phyloP scores from a whole-genome alignment of 2,113 vertebrate species.

The Poecile atricapillus region DNA sequence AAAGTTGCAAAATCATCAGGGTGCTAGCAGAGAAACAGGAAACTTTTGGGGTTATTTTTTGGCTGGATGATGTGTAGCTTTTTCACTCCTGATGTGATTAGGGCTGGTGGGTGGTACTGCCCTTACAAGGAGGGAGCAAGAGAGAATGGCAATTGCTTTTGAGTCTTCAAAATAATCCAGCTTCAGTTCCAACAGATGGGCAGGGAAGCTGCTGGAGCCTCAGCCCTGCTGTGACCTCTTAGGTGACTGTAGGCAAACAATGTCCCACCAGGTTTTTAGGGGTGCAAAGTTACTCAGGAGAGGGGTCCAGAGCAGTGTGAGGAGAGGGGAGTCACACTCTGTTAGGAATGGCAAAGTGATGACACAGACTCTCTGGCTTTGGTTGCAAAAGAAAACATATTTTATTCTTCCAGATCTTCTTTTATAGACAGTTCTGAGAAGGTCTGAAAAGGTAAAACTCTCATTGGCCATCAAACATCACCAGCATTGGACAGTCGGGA shows the following conservation, averaged over 20 bases:
- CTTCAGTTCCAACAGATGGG: neutral
- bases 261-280: neutral
- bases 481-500: no score
- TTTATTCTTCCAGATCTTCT: no score
- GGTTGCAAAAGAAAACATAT: no score
- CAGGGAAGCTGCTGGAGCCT: neutral
- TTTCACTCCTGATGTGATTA: neutral
- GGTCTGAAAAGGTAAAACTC: no score
- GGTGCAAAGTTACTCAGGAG: neutral
- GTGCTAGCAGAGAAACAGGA: neutral
- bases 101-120: neutral
- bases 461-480: no score
- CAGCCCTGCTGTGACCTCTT: neutral
- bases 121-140: neutral
- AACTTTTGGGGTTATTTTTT: neutral
- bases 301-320: neutral
- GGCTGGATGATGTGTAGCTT: neutral
- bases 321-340: neutral
- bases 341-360: no score
- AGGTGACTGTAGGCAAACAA: fast-evolving
- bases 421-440: no score
- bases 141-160: neutral
- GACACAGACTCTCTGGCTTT: no score
- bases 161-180: no score
- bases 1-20: neutral